Base-by-base conservation (phyloP, 2,113 vertebrate genomes). In the Picathartes gymnocephalus region DNA sequence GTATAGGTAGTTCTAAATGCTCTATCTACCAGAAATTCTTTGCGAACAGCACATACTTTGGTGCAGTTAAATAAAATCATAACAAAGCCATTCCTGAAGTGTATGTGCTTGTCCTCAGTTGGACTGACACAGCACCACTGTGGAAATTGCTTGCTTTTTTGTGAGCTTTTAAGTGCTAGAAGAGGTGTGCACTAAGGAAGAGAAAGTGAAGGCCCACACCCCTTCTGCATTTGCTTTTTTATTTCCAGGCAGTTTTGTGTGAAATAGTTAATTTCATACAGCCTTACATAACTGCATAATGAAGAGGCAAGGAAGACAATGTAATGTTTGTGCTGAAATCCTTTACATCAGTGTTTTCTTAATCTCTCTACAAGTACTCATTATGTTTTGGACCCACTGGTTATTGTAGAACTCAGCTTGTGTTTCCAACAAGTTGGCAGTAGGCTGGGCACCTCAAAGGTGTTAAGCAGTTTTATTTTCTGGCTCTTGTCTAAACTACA, bases 301-400 rank as follows among this genome's bases (percentile, higher is more conserved):
- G 35, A 84, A 83, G 64, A 94, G 17, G 50, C 69, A 72, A 78
- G 5, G 47, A 39, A 51, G 56, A 95, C 80, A 92, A 83, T 78
- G 80, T 74, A 50, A 81, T 71, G 76, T 78, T 92, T 93, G 92
- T 96, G 86, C 60, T 78, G n/a, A 88, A 95, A 78, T 83, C 51
- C 86, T 81, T 79, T 78, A 54, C 76, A 86, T 92, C 91, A 60
- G 76, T 65, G 45, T 90, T 94, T 73, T 80, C 53, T 86, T 86
- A 88, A 83, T 93, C 64, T 90, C 71, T 82, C 45, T 28, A 66
- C n/a, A 90, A 86, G 42, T 27, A 42, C 60, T 58, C 72, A 83
- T 80, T 92, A 48, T 91, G 54, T 74, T 90, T 88, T 93, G 50
- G 85, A 88, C 79, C 22, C 57, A 8, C 13, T 53, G 40, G 45